Base-by-base conservation (phyloP, 2,113 vertebrate species). In the Natator depressus region DNA sequence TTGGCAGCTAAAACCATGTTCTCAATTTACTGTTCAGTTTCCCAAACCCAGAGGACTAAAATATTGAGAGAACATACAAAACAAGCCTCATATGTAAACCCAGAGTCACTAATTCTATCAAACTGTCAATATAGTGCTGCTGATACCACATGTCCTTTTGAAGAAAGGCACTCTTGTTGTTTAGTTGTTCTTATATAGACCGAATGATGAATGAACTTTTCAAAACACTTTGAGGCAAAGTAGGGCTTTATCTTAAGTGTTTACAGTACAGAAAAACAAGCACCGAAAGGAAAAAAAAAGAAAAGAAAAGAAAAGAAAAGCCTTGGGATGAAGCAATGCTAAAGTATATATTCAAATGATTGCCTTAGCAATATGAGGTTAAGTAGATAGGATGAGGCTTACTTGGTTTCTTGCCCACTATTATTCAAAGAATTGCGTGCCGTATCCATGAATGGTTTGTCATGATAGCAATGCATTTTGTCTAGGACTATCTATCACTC, bases 241-340 rank as follows among this genome's bases (percentile, higher is more conserved):
- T 35, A 62, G 3, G 3, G 4, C 35, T 91, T 90, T 69, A 80
- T 2, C 84, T 87, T 78, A 46, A 78, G 10, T 53, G 6, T 1
- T 17, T 1, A 85, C 25, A 75, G 19, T 53, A 29, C 69, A 87
- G 25, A 75, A 62, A 76, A 62, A 49, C 1, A 78, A 1, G 46
- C 0, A 88, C 5, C 2, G 0, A 84, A 86, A 42, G 5, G 85
- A 6, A 2, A 0, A 84, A 86, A 0, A 84, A 86, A 42, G 42
- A 88, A 6, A 2, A 0, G 82, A 86, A 42, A 42, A 88, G 5
- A 2, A 0, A 84, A 47, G 59, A 5, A 94, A 80, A 82, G 5
- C 3, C 46, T 91, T 91, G 3, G 1, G 14, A 79, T 49, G 35
- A 91, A 95, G 79, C 3, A 84, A 51, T 22, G 0, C 4, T 22